Evolutionary conservation across 2,888 invertebrate species (phyloP).

Genomic region (Drosophila nr. perissopoda): DNA sequence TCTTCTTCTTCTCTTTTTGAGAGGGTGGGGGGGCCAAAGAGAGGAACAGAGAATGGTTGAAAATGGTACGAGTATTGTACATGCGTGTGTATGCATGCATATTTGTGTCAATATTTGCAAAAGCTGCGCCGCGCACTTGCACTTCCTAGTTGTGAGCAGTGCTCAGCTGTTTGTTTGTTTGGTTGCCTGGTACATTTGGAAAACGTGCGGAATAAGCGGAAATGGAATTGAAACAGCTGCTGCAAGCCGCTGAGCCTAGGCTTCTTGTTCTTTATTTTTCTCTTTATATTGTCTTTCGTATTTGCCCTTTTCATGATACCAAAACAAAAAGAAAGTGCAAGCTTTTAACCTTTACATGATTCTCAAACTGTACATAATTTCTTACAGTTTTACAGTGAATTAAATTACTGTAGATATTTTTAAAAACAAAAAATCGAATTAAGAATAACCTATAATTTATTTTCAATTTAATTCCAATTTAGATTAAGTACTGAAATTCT

Average conservation of each 20-base stretch:
- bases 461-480: too few species aligned
- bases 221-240: conserved; percentile 64
- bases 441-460: background rate
- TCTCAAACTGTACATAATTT: background rate
- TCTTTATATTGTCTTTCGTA: conserved; percentile 3
- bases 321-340: conserved; percentile 7
- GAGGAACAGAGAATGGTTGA: conserved; percentile 11
- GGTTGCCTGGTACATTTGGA: conserved; percentile 37
- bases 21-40: background rate
- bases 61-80: background rate
- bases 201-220: conserved; percentile 52
- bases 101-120: conserved; percentile 51
- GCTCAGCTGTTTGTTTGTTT: conserved; percentile 59
- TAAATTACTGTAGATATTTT: background rate
- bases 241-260: conserved; percentile 1
- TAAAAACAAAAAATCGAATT: background rate
- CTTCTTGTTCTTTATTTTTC: conserved; percentile 1
- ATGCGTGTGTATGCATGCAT: background rate
- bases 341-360: background rate
- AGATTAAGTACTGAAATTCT: background rate
- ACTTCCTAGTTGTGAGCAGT: conserved; percentile 50
- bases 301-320: conserved; percentile 32
- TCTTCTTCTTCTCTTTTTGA: background rate
- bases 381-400: background rate
- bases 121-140: conserved; percentile 68